Base-by-base conservation (phyloP, 2,888 invertebrate species). In the Biston betularia region DNA sequence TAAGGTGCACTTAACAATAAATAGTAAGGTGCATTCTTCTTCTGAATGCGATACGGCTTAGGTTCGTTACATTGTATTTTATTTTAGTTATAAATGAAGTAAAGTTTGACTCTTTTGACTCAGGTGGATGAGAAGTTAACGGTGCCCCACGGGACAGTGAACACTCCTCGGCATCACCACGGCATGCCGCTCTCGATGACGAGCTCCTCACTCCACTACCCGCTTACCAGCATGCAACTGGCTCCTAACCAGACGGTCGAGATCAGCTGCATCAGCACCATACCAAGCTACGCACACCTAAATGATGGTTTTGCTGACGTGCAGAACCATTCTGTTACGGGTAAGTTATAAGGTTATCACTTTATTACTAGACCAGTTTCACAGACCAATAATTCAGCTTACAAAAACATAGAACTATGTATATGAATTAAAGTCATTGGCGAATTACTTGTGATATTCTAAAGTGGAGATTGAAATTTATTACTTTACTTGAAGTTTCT, bases 211-310 rank as follows among this genome's bases (percentile, higher is more conserved):
- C 93, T 97, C 63, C 95, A 95, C 75, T 95, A 96, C 81, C 96
- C 96, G 70, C 94, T 97, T 71, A 95, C 95, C 2, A 95, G 95
- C 73, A 92, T 96, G 69, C 96, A 96, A 83, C 94, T 95, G 68
- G 95, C 95, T 56, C 95, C 95, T 57, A 96, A 96, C 83, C 96
- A 96, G 63, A 95, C 95, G 49, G 94, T 97, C 73, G 95, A 96
- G 77, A 95, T 97, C 79, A 96, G 96, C 71, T 97, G 97, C 82
- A 90, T 96, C 73, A 95, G 97, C 75, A 97, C 97, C 63, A 97
- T 97, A 80, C 97, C 97, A 0, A 95, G 96, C 77, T 96, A 96
- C 76, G 95, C 96, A 1, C 95, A 94, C 61, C 89, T 95, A 56
- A 95, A 94, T 42, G 96, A 96, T 74, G 95, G 95, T 52, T 97